Evolutionary conservation across 2,888 invertebrate genomes (phyloP).

Genomic region (Acrobasis suavella): DNA sequence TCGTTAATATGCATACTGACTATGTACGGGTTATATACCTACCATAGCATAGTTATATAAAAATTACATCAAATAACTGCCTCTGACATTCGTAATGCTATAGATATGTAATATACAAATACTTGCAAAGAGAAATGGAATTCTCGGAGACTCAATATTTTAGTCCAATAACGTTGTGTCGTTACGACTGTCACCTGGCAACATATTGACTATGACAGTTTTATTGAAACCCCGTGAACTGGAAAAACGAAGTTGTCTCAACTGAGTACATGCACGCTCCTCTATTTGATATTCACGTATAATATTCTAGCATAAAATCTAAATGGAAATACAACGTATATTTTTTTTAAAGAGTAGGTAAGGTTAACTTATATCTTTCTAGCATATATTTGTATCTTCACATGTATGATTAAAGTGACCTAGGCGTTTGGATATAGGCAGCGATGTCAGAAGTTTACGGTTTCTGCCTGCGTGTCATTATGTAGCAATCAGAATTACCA

Average conservation of each 20-base stretch:
- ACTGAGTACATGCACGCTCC: slow-evolving; percentile 18
- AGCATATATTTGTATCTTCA: too few species aligned
- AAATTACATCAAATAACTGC: too few species aligned
- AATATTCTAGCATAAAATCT: background rate
- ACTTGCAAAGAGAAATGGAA: slow-evolving; percentile 11
- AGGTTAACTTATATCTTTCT: background rate
- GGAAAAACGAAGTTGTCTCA: slow-evolving; percentile 35
- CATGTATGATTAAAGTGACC: too few species aligned
- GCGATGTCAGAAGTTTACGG: too few species aligned
- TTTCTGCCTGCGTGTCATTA: too few species aligned
- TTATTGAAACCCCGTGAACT: slow-evolving; percentile 54
- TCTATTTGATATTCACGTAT: slow-evolving; percentile 9
- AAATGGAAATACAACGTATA: background rate
- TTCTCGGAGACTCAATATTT: slow-evolving; percentile 35
- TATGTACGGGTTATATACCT: too few species aligned
- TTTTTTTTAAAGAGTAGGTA: background rate
- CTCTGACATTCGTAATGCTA: background rate
- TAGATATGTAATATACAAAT: background rate
- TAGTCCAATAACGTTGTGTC: slow-evolving; percentile 48
- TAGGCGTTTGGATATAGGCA: too few species aligned
- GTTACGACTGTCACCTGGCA: slow-evolving; percentile 47
- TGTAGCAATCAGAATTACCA: too few species aligned
- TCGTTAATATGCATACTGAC: too few species aligned
- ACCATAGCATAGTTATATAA: too few species aligned
- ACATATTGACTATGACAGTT: slow-evolving; percentile 58